Evolutionary conservation across 2,888 invertebrate species (phyloP).

Genomic region (Spilarctia lutea): DNA sequence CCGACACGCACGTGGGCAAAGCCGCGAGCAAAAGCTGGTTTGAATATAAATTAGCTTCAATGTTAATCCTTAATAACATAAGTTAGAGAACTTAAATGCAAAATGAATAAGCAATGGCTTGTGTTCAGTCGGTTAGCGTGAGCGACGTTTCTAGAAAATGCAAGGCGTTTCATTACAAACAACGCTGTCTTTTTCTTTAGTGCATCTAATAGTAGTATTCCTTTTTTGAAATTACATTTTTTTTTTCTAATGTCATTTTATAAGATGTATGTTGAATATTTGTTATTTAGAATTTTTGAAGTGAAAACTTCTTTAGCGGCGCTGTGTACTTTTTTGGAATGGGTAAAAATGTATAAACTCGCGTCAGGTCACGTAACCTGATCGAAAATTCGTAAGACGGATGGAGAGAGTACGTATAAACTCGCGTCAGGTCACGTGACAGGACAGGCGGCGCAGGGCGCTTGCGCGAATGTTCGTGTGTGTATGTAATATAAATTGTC

Average conservation of each 20-base stretch:
- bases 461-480: no score
- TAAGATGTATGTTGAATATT: neutral
- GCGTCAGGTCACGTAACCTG: no score
- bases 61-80: neutral
- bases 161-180: slow-evolving; percentile 64
- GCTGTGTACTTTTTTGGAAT: no score
- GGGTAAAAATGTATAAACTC: no score
- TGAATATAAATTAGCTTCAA: neutral
- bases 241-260: neutral
- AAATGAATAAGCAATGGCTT: slow-evolving; percentile 8
- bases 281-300: neutral
- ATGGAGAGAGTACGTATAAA: no score
- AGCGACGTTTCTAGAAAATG: slow-evolving; percentile 81
- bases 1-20: no score
- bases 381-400: no score
- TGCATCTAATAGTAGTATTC: neutral
- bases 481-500: no score
- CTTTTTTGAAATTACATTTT: neutral
- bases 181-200: neutral
- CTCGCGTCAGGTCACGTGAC: no score
- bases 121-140: slow-evolving; percentile 43
- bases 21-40: no score
- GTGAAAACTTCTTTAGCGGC: no score
- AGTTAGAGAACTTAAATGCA: neutral
- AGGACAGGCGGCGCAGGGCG: no score